Conservation (phyloP, 2,888 invertebrate species). For the Synanthedon andrenaeformis region DNA sequence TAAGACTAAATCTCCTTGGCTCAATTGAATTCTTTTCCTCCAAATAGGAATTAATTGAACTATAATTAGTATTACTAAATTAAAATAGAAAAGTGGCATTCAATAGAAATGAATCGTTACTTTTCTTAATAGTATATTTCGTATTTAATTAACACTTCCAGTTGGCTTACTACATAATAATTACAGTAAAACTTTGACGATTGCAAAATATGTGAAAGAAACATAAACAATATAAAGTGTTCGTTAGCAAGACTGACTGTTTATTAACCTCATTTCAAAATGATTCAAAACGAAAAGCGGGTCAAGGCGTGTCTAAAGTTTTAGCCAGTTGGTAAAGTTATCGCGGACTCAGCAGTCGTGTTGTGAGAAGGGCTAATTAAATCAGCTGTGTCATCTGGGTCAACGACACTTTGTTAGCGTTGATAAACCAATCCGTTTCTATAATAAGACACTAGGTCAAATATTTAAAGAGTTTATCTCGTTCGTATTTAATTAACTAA, state of each 20-base stretch:
- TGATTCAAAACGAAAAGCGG: conserved; percentile 28
- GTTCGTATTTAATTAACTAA: neutral
- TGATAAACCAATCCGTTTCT: conserved; percentile 25
- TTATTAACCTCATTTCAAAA: conserved; percentile 27
- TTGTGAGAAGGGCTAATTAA: conserved; percentile 43
- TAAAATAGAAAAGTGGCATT: too few species aligned
- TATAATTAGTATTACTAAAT: too few species aligned
- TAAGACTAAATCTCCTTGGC: too few species aligned
- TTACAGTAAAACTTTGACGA: too few species aligned
- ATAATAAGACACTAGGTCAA: conserved; percentile 15
- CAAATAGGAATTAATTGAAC: too few species aligned
- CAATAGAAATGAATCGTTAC: too few species aligned
- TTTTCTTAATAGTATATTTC: too few species aligned
- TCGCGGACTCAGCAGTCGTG: conserved; percentile 22
- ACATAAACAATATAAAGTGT: conserved; percentile 5
- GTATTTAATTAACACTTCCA: too few species aligned
- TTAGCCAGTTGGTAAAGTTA: conserved; percentile 17
- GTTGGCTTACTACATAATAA: too few species aligned
- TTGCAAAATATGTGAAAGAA: neutral
- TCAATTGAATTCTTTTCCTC: too few species aligned
- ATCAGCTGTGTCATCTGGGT: conserved; percentile 33
- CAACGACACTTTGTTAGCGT: conserved; percentile 49
- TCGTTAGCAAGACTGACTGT: conserved; percentile 9
- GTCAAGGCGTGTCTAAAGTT: conserved; percentile 43
- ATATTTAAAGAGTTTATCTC: conserved; percentile 2